Evolutionary conservation across 2,888 invertebrate species (phyloP).

Genomic region (Zygothrica quintamaculata): DNA sequence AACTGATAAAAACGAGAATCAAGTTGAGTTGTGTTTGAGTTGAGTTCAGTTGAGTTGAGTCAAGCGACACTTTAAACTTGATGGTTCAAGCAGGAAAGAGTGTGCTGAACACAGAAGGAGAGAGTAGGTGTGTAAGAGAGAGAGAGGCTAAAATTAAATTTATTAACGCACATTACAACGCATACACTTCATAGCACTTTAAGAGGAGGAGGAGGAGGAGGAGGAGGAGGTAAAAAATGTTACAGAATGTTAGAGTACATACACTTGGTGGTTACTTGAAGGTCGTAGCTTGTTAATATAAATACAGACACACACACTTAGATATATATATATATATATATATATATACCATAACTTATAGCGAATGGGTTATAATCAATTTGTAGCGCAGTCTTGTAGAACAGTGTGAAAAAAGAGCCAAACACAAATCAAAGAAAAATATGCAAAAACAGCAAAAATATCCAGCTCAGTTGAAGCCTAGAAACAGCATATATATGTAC

Average conservation of each 20-base stretch:
- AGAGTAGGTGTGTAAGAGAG: slow-evolving; percentile 6
- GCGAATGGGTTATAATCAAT: too few species aligned
- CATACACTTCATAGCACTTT: slow-evolving; percentile 67
- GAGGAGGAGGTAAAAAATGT: background rate
- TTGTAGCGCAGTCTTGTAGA: too few species aligned
- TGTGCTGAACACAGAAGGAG: background rate
- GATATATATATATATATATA: too few species aligned
- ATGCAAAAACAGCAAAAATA: too few species aligned
- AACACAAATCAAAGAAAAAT: too few species aligned
- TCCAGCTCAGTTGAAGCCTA: too few species aligned
- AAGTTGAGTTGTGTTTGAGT: slow-evolving; percentile 66
- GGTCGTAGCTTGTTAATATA: slow-evolving; percentile 31
- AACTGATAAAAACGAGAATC: slow-evolving; percentile 76
- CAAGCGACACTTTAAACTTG: slow-evolving; percentile 74
- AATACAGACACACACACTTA: too few species aligned
- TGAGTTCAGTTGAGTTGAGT: slow-evolving; percentile 62
- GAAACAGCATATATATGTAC: too few species aligned
- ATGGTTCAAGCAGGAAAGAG: slow-evolving; percentile 27
- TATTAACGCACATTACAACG: slow-evolving; percentile 76
- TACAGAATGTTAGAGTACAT: slow-evolving; percentile 8
- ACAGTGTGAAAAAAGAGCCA: too few species aligned
- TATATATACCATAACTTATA: background rate
- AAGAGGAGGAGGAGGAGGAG: background rate
- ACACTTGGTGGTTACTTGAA: slow-evolving; percentile 43
- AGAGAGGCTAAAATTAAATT: slow-evolving; percentile 74